Evolutionary conservation across 2,113 vertebrate genomes (phyloP).

Genomic region (Motacilla alba): DNA sequence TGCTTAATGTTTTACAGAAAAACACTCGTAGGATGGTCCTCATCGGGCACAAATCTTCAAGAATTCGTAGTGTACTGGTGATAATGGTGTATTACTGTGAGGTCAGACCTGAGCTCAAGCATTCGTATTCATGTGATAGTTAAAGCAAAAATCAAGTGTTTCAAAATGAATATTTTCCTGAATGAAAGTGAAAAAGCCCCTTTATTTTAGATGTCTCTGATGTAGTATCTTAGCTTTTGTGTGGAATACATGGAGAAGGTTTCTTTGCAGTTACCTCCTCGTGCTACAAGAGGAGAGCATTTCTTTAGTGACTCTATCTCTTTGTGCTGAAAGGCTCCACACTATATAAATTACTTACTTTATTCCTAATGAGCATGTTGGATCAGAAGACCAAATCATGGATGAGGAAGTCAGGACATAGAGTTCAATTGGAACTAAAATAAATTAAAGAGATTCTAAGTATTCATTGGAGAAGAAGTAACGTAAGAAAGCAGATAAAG

Average conservation of each 20-base stretch:
- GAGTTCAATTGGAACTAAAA: background rate
- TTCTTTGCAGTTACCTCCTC: background rate
- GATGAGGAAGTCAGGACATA: background rate
- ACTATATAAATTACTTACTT: background rate
- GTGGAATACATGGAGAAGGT: background rate
- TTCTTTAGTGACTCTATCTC: background rate
- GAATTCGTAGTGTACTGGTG: background rate
- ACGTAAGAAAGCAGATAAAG: background rate
- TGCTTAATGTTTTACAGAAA: background rate
- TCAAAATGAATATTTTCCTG: background rate
- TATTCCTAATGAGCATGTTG: background rate
- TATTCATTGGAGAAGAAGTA: background rate
- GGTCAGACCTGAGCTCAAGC: background rate
- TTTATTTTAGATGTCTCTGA: background rate
- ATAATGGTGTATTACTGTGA: background rate
- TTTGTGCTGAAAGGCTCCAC: background rate
- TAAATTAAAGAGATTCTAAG: background rate
- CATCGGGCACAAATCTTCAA: background rate
- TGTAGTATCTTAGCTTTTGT: background rate
- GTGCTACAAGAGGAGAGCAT: background rate
- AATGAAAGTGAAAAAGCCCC: background rate
- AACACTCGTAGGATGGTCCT: background rate
- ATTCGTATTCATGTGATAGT: fast-evolving
- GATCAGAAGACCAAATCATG: background rate
- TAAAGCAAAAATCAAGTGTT: background rate